A percentile compares a stretch with the other conserved stretches of the same genome.
Conservation (phyloP, 23 tunicate genomes). For the Trididemnum nubilum region DNA sequence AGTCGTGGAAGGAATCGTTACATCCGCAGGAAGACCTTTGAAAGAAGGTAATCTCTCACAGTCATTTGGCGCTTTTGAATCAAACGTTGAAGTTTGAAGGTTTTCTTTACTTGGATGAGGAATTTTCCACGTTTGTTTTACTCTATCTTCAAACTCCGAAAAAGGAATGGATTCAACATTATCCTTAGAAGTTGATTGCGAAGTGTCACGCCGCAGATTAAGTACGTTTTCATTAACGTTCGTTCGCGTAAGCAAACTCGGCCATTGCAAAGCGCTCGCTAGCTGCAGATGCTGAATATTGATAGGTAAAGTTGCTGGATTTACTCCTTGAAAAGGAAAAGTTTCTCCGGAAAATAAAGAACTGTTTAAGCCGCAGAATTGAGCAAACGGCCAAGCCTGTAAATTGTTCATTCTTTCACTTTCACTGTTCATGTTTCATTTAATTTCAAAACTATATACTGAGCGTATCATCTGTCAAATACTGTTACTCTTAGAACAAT, state of each 20-base stretch:
- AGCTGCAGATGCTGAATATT: neutral
- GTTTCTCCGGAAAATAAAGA: neutral
- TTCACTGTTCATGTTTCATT: neutral
- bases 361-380: neutral
- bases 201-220: neutral
- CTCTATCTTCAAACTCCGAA: neutral
- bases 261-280: neutral
- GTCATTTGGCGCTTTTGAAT: neutral
- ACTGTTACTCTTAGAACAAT: no score
- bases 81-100: neutral
- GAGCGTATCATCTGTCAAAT: no score
- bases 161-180: neutral
- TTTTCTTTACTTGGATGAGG: neutral
- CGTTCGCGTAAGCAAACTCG: neutral
- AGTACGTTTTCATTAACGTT: neutral
- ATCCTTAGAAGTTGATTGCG: neutral
- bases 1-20: neutral
- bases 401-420: neutral
- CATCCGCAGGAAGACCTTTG: neutral
- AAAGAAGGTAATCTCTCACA: neutral
- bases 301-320: neutral
- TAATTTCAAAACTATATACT: neutral
- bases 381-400: constrained; percentile 5
- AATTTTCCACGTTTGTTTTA: neutral
- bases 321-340: neutral